These are phyloP conservation scores for Nansenia antarctica DNA, from an alignment of 2,113 vertebrate species.

Conservation along the genomic window DNA sequence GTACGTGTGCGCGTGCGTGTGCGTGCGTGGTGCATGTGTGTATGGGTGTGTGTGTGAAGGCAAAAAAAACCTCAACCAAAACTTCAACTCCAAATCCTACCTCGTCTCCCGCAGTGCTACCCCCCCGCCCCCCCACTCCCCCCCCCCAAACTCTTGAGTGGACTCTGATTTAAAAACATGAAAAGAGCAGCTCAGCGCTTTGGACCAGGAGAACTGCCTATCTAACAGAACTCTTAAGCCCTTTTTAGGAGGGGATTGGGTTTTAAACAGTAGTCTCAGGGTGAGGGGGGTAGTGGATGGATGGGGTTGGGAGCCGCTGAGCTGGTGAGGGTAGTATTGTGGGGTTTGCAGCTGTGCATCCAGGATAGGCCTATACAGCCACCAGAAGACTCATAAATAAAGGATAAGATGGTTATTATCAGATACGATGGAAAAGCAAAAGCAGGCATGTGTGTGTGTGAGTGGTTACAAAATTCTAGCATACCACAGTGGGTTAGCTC, in stretches of 20 bases:
- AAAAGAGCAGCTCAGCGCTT: constrained; percentile 55
- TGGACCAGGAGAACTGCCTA: constrained; percentile 45
- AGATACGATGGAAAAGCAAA: too few relatives aligned
- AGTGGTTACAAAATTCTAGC: constrained; percentile 47
- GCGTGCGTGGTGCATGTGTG: neutral
- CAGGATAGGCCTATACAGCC: too few relatives aligned
- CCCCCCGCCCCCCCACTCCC: neutral
- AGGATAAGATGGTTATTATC: too few relatives aligned
- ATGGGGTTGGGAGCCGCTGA: constrained; percentile 20
- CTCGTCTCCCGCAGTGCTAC: neutral
- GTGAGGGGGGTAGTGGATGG: too few relatives aligned
- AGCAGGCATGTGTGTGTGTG: constrained; percentile 52
- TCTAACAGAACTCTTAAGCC: constrained; percentile 60
- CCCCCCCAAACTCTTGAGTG: constrained; percentile 47
- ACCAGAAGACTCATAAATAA: too few relatives aligned
- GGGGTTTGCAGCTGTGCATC: neutral
- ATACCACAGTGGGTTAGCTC: constrained; percentile 43
- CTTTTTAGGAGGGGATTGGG: constrained; percentile 59
- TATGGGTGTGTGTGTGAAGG: too few relatives aligned
- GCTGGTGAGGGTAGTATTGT: neutral
- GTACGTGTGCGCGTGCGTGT: neutral
- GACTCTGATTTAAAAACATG: constrained; percentile 65
- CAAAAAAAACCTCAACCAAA: too few relatives aligned
- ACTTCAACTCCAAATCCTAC: neutral
- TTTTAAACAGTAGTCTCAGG: constrained; percentile 65